A percentile compares a stretch with the other conserved stretches of the same genome.
Evolutionary conservation across 2,888 invertebrate genomes (phyloP).

Genomic region (Meteorus cinctellus): DNA sequence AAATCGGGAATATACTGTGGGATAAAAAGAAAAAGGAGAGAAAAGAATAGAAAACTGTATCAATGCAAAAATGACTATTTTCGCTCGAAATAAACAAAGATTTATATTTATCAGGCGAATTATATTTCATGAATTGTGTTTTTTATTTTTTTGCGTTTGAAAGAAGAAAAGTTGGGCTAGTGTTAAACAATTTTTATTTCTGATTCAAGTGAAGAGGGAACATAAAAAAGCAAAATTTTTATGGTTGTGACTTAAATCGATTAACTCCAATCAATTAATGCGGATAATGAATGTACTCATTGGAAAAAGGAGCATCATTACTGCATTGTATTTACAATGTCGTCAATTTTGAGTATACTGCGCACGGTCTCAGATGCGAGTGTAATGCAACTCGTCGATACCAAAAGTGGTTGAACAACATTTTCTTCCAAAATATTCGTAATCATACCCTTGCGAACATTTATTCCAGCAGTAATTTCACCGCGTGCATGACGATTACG

Average conservation of each 20-base stretch:
- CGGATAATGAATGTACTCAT: neutral
- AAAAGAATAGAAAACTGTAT: neutral
- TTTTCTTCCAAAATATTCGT: slow-evolving; percentile 98
- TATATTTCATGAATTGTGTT: neutral
- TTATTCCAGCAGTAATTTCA: slow-evolving; percentile 92
- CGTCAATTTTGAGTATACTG: slow-evolving; percentile 99
- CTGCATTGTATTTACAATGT: slow-evolving; percentile 86
- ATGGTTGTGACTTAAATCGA: too few relatives aligned
- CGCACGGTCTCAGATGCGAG: slow-evolving; percentile 97
- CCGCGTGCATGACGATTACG: slow-evolving; percentile 94
- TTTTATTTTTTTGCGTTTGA: too few relatives aligned
- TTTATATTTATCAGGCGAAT: neutral
- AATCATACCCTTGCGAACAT: slow-evolving; percentile 96
- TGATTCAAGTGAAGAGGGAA: neutral
- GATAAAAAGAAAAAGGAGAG: neutral
- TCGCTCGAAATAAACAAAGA: slow-evolving; percentile 30
- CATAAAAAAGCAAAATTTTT: neutral
- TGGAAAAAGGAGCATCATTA: slow-evolving; percentile 50
- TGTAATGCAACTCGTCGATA: slow-evolving; percentile 93
- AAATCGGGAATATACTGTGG: neutral
- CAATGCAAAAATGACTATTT: slow-evolving; percentile 25
- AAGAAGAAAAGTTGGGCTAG: neutral
- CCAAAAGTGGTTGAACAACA: slow-evolving; percentile 97
- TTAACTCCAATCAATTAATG: neutral
- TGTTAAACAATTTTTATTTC: neutral